Percentiles rank a stretch among this genome's conserved stretches.
Evolutionary conservation across 37 sponge, comb jelly and placozoan species (phyloP).

Genomic region (Crambe crambe): DNA sequence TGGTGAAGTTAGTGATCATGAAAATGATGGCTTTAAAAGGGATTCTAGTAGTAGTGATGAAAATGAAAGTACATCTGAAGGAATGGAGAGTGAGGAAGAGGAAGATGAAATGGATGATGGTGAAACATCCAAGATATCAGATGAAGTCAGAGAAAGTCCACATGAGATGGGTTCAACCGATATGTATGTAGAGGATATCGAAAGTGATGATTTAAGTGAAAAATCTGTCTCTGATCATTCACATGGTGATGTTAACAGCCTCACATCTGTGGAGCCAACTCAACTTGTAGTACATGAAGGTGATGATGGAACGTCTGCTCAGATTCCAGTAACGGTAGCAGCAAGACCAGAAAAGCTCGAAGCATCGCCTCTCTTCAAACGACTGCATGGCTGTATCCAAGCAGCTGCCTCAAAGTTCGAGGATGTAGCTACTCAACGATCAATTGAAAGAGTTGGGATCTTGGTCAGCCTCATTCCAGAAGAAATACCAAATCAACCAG

Average conservation of each 20-base stretch:
- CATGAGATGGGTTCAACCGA: background rate
- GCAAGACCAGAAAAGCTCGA: too few species aligned
- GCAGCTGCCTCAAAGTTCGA: conserved; percentile 50
- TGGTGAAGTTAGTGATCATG: background rate
- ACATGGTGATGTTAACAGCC: background rate
- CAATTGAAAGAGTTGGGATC: conserved; percentile 26
- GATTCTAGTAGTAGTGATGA: too few species aligned
- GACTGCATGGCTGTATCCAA: conserved; percentile 52
- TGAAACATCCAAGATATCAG: background rate
- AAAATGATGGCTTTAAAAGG: background rate
- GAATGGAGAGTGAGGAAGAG: background rate
- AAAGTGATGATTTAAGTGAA: background rate
- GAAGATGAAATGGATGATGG: background rate
- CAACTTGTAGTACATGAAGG: background rate
- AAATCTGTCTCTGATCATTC: background rate
- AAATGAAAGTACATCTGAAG: too few species aligned
- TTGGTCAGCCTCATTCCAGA: conserved; percentile 39
- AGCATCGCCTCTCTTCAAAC: background rate
- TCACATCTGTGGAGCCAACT: background rate
- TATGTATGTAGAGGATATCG: background rate
- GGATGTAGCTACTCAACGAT: conserved; percentile 31
- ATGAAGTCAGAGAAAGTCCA: background rate
- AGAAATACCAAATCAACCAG: background rate
- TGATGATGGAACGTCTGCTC: too few species aligned
- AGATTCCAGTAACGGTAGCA: too few species aligned